Percentiles rank a stretch among this genome's conserved stretches.
Evolutionary conservation across 2,888 invertebrate genomes (phyloP).

Genomic region (Ceratothoa steindachneri): DNA sequence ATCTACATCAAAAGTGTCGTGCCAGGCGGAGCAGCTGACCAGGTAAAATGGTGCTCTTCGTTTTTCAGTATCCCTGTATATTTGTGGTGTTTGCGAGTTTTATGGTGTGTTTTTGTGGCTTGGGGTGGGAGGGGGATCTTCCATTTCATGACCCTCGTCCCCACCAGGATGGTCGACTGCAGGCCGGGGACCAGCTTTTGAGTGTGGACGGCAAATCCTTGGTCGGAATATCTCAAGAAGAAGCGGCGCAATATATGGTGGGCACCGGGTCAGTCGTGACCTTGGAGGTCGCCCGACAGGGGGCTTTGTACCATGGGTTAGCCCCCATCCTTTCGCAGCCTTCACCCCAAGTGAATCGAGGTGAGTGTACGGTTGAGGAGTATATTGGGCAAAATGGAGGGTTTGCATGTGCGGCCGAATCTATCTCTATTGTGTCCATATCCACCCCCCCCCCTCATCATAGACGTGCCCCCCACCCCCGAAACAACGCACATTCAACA

Average conservation of each 20-base stretch:
- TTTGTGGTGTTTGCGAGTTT: too few species aligned
- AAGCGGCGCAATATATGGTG: slow-evolving; percentile 93
- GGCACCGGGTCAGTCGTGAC: slow-evolving; percentile 89
- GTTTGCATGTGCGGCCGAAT: too few species aligned
- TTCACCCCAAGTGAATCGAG: slow-evolving; percentile 43
- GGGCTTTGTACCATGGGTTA: slow-evolving; percentile 92
- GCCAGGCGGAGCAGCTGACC: slow-evolving; percentile 83
- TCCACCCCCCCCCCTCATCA: too few species aligned
- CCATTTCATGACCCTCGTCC: neutral
- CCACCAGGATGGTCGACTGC: slow-evolving; percentile 77
- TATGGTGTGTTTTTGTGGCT: neutral
- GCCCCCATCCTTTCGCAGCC: slow-evolving; percentile 65
- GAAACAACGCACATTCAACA: too few species aligned
- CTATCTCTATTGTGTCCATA: too few species aligned
- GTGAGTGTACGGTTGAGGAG: slow-evolving; percentile 25
- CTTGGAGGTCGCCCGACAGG: slow-evolving; percentile 94
- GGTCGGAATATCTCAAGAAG: slow-evolving; percentile 70
- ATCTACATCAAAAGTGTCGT: slow-evolving; percentile 99
- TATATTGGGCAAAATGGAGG: too few species aligned
- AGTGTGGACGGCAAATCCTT: slow-evolving; percentile 95
- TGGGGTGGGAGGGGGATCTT: neutral
- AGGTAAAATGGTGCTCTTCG: slow-evolving; percentile 59
- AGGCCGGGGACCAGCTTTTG: slow-evolving; percentile 93
- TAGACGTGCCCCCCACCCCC: too few species aligned
- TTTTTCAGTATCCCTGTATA: too few species aligned